Conservation (phyloP, 2,888 invertebrate species). For the Leptinotarsa juncta region DNA sequence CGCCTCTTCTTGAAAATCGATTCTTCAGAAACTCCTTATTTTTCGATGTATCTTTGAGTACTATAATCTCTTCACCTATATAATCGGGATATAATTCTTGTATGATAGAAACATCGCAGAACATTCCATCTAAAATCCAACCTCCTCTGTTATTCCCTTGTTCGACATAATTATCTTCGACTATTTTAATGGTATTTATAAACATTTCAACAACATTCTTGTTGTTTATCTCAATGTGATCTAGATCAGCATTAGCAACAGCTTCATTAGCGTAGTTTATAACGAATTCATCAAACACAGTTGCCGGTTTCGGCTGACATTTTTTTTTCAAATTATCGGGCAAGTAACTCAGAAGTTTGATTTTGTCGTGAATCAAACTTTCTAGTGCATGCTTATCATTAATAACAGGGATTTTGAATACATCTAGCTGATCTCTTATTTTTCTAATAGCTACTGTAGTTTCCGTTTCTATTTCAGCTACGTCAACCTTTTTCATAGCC, state of each 20-base stretch:
- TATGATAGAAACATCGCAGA: slow-evolving; percentile 68
- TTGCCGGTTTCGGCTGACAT: slow-evolving; percentile 53
- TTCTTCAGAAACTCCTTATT: slow-evolving; percentile 63
- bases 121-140: slow-evolving; percentile 74
- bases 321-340: slow-evolving; percentile 51
- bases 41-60: slow-evolving; percentile 67
- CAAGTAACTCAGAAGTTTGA: slow-evolving; percentile 46
- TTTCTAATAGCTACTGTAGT: slow-evolving; percentile 38
- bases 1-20: slow-evolving; percentile 50
- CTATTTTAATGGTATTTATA: slow-evolving; percentile 59
- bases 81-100: slow-evolving; percentile 65
- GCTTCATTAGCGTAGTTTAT: slow-evolving; percentile 66
- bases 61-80: slow-evolving; percentile 70
- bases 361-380: slow-evolving; percentile 42
- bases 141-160: slow-evolving; percentile 64
- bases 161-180: slow-evolving; percentile 62
- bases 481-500: slow-evolving; percentile 47
- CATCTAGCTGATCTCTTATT: slow-evolving; percentile 41
- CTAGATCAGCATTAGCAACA: slow-evolving; percentile 63
- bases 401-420: slow-evolving; percentile 39
- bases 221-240: slow-evolving; percentile 61
- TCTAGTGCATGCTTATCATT: slow-evolving; percentile 33
- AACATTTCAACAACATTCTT: slow-evolving; percentile 67
- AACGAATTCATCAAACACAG: slow-evolving; percentile 65
- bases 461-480: slow-evolving; percentile 46